Evolutionary conservation across 2,888 invertebrate species (phyloP), one percentile per base, ranked within the genome.

Genomic region (Dichetophora obliterata): DNA sequence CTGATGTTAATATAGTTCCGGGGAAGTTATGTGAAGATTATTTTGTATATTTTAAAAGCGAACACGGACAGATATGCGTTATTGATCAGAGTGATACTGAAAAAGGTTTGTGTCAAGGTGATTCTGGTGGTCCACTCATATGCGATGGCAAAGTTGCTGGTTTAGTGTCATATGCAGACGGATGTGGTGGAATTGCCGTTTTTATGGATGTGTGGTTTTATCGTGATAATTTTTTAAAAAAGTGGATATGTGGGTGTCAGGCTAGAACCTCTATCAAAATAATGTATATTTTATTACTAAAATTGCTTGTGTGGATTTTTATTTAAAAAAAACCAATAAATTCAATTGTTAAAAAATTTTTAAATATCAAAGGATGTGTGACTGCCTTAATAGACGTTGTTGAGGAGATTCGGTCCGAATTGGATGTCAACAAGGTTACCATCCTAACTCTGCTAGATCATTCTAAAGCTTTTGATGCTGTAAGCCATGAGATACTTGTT

Each of bases 61-160:
- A n/a, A 0, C 4, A 31, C 27, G 61, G 61, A 0, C 31, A 31
- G 61, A 1, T 61, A 8, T 61, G 61, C 31, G 80, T 74, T 31
- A 70, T 72, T 24, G 37, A 57, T n/a, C 52, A n/a, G 1, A 9
- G 6, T 0, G 59, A 77, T 6, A 63, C 31, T 5, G 68, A 34
- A 9, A 68, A 73, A 5, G 77, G 74, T 19, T 72, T 78, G 0
- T 81, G 82, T 50, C 76, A 76, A 4, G 78, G 79, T 11, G 83
- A 83, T 57, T 76, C 80, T 11, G 82, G 83, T 5, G 80, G 77
- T 71, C 83, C 84, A 5, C 63, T 83, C 14, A 78, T 82, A 16
- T 83, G 83, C 24, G 14, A 75, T 0, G 61, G 59, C 1, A 16
- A 65, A 0, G 31, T 83, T 3, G 77, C 79, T 14, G 83, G 81